Evolutionary conservation across 2,113 vertebrate genomes (phyloP).

Genomic region (Orycteropus afer): DNA sequence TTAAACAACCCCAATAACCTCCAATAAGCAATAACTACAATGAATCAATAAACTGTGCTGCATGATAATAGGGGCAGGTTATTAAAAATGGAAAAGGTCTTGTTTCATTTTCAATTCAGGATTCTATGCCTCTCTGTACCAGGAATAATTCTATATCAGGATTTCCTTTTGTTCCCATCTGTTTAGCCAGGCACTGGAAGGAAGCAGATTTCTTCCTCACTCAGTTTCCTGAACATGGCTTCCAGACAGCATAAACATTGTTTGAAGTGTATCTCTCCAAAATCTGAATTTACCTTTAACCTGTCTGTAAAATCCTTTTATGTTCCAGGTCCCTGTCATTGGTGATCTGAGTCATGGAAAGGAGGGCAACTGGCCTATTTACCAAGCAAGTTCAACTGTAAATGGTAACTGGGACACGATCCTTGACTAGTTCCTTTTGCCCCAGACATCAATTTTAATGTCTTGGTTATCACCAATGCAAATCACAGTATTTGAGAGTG

Average conservation of each 20-base stretch:
- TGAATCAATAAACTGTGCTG: background rate
- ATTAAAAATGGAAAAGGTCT: background rate
- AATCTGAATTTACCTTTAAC: conserved; percentile 43
- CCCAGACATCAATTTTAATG: background rate
- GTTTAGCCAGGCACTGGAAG: conserved; percentile 43
- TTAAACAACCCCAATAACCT: background rate
- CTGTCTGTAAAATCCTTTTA: background rate
- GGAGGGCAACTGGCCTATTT: background rate
- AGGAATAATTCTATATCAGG: conserved; percentile 40
- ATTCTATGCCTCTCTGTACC: background rate
- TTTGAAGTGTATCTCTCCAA: conserved; percentile 50
- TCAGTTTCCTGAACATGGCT: conserved; percentile 35
- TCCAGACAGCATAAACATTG: background rate
- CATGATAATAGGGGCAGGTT: background rate
- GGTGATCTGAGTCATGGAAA: background rate
- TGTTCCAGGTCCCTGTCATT: background rate
- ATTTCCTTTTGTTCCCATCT: conserved; percentile 61
- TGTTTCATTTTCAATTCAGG: background rate
- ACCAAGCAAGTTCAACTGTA: background rate
- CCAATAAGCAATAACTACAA: too few relatives aligned
- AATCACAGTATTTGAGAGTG: background rate
- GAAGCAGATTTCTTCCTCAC: conserved; percentile 41
- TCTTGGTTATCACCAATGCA: background rate
- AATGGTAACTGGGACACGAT: background rate
- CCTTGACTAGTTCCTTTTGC: background rate